Evolutionary conservation across 2,113 vertebrate genomes (phyloP).

Genomic region (Raja brachyura): DNA sequence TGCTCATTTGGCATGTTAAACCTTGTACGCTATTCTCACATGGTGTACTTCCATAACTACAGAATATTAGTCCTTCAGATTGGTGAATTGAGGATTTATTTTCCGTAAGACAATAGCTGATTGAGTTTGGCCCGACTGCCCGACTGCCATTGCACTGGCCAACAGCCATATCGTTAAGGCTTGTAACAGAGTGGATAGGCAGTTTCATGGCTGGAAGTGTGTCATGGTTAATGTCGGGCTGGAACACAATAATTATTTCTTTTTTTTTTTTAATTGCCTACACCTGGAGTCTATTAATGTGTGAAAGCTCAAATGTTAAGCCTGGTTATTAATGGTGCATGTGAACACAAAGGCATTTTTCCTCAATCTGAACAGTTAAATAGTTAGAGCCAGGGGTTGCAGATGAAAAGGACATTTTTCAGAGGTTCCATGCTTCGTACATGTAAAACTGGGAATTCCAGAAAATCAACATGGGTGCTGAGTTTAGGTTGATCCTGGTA

Average conservation of each 20-base stretch:
- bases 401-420: background rate
- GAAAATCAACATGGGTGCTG: background rate
- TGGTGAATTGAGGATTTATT: background rate
- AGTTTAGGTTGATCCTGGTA: background rate
- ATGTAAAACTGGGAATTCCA: too few relatives aligned
- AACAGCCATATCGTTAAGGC: background rate
- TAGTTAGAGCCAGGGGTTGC: background rate
- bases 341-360: background rate
- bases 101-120: background rate
- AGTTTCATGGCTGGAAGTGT: background rate
- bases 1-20: background rate
- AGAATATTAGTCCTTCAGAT: background rate
- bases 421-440: background rate
- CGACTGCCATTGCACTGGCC: background rate
- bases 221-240: background rate
- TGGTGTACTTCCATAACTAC: background rate
- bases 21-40: background rate
- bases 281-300: background rate
- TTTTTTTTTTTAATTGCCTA: constrained; percentile 1
- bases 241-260: background rate
- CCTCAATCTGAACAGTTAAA: background rate
- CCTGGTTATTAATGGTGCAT: background rate
- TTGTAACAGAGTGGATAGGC: background rate
- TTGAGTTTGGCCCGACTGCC: background rate
- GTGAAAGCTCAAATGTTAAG: background rate